Conservation (phyloP, 2,113 vertebrate species). For the human region DNA sequence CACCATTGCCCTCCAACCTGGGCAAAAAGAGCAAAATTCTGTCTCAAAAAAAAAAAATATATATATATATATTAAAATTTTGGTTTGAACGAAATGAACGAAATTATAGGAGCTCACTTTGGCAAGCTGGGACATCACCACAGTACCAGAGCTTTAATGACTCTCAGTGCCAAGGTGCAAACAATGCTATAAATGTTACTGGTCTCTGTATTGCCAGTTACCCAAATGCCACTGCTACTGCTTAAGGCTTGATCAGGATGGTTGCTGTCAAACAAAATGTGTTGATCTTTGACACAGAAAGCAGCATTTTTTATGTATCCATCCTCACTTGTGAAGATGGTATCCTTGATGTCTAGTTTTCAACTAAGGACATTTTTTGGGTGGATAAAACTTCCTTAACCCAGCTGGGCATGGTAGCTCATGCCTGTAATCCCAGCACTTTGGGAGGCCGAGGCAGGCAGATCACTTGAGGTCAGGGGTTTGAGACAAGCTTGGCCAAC, state of each 20-base stretch:
- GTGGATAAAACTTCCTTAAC: constrained; percentile 50
- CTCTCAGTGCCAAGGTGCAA: constrained; percentile 81
- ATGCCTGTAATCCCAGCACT: too few species aligned
- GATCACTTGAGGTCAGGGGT: too few species aligned
- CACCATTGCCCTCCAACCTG: too few species aligned
- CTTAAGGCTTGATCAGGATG: constrained; percentile 75
- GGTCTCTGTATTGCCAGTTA: constrained; percentile 81
- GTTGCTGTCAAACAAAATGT: constrained; percentile 86
- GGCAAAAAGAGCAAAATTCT: too few species aligned
- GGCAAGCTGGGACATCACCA: constrained; percentile 74
- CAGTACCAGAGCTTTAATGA: constrained; percentile 80
- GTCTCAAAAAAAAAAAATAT: constrained; percentile 4
- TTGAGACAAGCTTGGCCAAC: too few species aligned
- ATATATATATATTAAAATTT: too few species aligned
- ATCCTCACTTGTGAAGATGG: constrained; percentile 88
- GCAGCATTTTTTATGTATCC: constrained; percentile 89
- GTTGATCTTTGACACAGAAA: constrained; percentile 90
- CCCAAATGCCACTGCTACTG: constrained; percentile 77
- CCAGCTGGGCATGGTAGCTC: too few species aligned
- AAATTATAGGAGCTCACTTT: constrained; percentile 81
- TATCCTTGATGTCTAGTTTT: constrained; percentile 87
- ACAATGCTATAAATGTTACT: constrained; percentile 82
- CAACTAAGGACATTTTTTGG: constrained; percentile 85
- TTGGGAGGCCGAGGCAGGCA: too few species aligned
- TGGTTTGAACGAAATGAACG: constrained; percentile 86